Percentiles rank a stretch among this genome's conserved stretches.
These are phyloP conservation scores for Siderastrea siderea DNA, from an alignment of 92 coral and sea anemone species.

Conservation along the genomic window DNA sequence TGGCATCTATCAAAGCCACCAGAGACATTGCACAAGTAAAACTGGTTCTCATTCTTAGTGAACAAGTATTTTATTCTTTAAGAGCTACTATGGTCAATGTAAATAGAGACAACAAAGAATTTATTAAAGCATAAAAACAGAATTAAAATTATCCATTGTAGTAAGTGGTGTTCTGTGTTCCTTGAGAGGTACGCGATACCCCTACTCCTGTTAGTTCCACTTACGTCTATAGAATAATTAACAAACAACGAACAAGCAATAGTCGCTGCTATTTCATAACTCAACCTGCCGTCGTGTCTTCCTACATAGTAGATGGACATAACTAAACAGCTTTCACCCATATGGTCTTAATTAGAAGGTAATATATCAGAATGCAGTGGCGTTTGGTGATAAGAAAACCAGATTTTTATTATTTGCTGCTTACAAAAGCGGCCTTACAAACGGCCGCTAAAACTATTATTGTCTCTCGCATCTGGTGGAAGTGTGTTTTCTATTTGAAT, in stretches of 20 bases:
- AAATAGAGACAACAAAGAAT: conserved; percentile 31
- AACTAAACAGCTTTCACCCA: conserved; percentile 33
- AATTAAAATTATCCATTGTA: conserved; percentile 20
- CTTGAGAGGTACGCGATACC: not conserved
- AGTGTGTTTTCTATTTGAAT: conserved; percentile 1
- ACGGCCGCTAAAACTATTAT: conserved; percentile 15
- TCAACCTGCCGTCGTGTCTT: conserved; percentile 1
- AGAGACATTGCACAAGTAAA: conserved; percentile 15
- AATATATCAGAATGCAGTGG: conserved; percentile 26
- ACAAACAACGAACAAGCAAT: not conserved
- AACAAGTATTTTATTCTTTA: not conserved
- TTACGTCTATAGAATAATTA: not conserved
- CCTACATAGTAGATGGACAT: not conserved
- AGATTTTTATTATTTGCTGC: conserved; percentile 41
- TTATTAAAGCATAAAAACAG: conserved; percentile 1
- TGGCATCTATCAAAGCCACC: conserved; percentile 32
- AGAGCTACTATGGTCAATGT: conserved; percentile 11
- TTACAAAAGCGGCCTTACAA: conserved; percentile 25
- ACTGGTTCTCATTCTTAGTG: not conserved
- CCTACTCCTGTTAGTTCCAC: not conserved
- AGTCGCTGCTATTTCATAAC: conserved; percentile 2
- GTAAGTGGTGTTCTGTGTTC: conserved; percentile 2
- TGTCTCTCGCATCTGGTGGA: conserved; percentile 31
- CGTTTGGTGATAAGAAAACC: conserved; percentile 41
- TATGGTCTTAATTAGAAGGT: conserved; percentile 37